Conservation (phyloP, 2,888 invertebrate species). For the Ganaspis brasiliensis region DNA sequence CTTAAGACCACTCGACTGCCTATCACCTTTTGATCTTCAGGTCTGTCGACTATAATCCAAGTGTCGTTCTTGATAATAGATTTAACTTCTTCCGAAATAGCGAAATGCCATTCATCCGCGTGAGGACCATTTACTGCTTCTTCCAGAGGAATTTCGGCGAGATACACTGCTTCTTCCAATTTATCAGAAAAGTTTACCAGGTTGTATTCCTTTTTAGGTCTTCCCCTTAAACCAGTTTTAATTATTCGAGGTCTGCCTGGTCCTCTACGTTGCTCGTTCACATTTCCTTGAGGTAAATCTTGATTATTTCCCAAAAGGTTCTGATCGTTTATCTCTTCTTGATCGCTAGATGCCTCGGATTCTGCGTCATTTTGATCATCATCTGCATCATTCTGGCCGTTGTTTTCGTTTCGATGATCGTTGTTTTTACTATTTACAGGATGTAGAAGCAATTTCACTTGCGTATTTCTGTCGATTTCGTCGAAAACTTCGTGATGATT, state of each 20-base stretch:
- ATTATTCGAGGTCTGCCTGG: not conserved
- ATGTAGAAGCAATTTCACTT: not conserved
- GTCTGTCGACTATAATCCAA: constrained; percentile 13
- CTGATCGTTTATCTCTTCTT: not conserved
- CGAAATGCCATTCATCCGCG: not conserved
- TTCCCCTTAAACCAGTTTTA: not conserved
- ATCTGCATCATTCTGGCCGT: not conserved
- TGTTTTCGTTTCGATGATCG: not conserved
- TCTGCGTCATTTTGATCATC: not conserved
- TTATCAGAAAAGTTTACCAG: not conserved
- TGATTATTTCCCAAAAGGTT: not conserved
- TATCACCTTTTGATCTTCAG: not conserved
- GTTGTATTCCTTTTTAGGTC: not conserved
- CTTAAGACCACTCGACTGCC: constrained; percentile 17
- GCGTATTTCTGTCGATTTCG: not conserved
- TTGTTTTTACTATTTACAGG: not conserved
- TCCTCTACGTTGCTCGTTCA: not conserved
- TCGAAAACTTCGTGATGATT: not conserved
- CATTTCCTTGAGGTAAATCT: not conserved
- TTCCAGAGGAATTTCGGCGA: constrained; percentile 2
- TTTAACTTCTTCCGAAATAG: not conserved
- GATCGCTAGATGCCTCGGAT: not conserved
- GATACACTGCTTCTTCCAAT: not conserved
- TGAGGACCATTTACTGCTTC: not conserved
- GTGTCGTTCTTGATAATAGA: not conserved